phyloP scores from a whole-genome alignment of 2,113 vertebrate species.

The Cochlearius cochlearius region DNA sequence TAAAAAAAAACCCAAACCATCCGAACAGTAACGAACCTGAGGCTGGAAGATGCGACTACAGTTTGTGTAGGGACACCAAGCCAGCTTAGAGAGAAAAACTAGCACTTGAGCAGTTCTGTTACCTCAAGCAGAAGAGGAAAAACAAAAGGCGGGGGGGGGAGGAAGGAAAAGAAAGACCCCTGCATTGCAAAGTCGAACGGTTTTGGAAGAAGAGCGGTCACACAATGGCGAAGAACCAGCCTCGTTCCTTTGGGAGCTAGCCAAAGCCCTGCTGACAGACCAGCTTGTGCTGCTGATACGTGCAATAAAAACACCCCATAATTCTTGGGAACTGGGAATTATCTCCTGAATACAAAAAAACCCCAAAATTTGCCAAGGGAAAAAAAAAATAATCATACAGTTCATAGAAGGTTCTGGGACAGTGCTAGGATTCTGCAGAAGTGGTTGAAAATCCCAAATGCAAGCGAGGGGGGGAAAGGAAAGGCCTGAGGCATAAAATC shows the following conservation, averaged over 20 bases:
- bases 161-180: neutral
- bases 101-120: neutral
- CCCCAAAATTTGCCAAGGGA: neutral
- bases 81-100: neutral
- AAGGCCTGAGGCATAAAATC: neutral
- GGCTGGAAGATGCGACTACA: neutral
- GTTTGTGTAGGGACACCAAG: neutral
- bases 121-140: neutral
- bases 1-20: neutral
- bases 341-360: too few species aligned
- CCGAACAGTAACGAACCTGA: accelerated
- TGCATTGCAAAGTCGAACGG: neutral
- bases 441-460: neutral
- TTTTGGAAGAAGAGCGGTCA: neutral
- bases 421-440: neutral
- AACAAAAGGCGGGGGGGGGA: accelerated
- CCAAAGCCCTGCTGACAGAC: neutral
- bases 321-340: neutral
- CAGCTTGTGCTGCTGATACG: neutral
- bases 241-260: neutral
- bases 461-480: neutral
- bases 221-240: neutral
- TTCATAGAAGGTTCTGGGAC: neutral
- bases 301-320: accelerated
- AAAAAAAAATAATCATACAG: neutral